Percentiles rank a stretch among this genome's conserved stretches.
These are phyloP conservation scores for Lasioglossum albipes DNA, from an alignment of 1,140 invertebrate species.

Conservation along the genomic window DNA sequence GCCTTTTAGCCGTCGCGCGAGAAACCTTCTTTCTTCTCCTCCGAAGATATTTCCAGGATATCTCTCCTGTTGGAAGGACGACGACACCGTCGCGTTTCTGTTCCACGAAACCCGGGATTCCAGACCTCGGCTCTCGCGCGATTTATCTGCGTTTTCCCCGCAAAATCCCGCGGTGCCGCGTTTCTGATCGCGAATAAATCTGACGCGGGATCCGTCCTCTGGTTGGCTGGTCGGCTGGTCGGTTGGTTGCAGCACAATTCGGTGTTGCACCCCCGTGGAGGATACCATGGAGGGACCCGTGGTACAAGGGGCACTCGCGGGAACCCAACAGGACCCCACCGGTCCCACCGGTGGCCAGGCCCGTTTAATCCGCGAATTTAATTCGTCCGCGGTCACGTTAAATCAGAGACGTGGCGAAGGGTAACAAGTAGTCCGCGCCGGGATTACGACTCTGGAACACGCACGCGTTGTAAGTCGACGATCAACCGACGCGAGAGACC, in stretches of 20 bases:
- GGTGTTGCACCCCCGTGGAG: background rate
- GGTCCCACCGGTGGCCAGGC: background rate
- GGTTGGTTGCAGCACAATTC: background rate
- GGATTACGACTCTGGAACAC: slow-evolving; percentile 76
- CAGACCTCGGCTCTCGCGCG: background rate
- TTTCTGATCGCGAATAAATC: slow-evolving; percentile 14
- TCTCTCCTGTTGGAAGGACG: background rate
- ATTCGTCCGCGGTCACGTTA: slow-evolving; percentile 74
- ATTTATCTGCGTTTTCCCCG: slow-evolving; percentile 14
- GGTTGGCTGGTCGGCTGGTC: too few relatives aligned
- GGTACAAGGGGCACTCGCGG: slow-evolving; percentile 39
- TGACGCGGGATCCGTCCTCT: background rate
- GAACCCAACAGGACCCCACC: background rate
- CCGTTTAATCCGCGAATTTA: slow-evolving; percentile 66
- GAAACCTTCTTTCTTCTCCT: too few relatives aligned
- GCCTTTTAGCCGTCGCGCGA: slow-evolving; percentile 27
- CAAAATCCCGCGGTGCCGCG: background rate
- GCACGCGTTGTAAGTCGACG: slow-evolving; percentile 74
- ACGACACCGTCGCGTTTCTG: background rate
- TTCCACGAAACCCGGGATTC: background rate
- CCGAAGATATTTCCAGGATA: too few relatives aligned
- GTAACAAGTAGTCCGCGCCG: slow-evolving; percentile 76
- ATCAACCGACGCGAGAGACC: slow-evolving; percentile 43
- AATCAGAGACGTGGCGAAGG: slow-evolving; percentile 76
- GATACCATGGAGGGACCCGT: background rate